Evolutionary conservation across 2,888 invertebrate genomes (phyloP).

Genomic region (Meteorus cinctellus): DNA sequence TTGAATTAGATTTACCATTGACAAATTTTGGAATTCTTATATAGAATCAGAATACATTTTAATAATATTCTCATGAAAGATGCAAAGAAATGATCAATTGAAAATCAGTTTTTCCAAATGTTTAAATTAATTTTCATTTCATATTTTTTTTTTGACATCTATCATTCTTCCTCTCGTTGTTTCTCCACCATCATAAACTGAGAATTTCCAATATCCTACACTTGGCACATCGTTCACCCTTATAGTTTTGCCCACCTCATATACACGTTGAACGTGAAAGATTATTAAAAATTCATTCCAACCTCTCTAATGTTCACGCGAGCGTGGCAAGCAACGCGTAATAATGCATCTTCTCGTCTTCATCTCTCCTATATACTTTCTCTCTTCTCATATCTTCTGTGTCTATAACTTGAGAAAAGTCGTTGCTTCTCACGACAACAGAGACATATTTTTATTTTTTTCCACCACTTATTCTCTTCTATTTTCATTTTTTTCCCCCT

Average conservation of each 20-base stretch:
- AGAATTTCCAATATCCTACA: slow-evolving; percentile 11
- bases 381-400: not conserved
- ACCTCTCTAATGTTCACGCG: slow-evolving; percentile 19
- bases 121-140: too few species aligned
- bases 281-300: slow-evolving; percentile 66
- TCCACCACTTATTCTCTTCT: not conserved
- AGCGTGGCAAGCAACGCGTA: slow-evolving; percentile 31
- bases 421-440: slow-evolving; percentile 9
- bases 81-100: too few species aligned
- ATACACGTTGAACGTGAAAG: slow-evolving; percentile 42
- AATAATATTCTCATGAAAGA: too few species aligned
- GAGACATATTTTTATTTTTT: not conserved
- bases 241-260: slow-evolving; percentile 16
- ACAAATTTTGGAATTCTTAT: too few species aligned
- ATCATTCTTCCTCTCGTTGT: too few species aligned
- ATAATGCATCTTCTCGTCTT: slow-evolving; percentile 43
- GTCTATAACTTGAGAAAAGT: slow-evolving; percentile 21
- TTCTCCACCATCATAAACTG: not conserved
- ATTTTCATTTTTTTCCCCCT: not conserved
- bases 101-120: too few species aligned
- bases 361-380: not conserved
- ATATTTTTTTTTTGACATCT: too few species aligned
- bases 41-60: too few species aligned
- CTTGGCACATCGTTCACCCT: not conserved
- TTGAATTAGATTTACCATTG: too few species aligned